Base-by-base conservation (phyloP, 2,797 vertebrate species). In the Tangara arthus region DNA sequence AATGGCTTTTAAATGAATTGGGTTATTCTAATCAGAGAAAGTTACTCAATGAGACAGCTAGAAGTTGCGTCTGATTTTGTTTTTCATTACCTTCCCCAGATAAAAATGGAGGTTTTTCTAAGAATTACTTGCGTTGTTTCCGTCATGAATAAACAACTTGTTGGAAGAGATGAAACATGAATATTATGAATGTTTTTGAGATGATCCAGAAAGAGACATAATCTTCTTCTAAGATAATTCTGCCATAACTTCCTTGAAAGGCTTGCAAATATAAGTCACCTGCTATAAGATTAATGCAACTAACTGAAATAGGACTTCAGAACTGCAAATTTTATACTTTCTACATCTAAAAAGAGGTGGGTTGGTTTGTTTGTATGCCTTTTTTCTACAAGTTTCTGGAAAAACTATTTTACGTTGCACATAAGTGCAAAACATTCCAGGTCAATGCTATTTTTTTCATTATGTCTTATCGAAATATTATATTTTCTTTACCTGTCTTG, bases 21-120 rank as follows among this genome's bases (percentile, higher is more conserved):
- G 4, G 3, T 55, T 91, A 46, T 55, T 83, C 22, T 44, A 81
- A 41, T 53, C 9, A 53, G 34, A 60, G 10, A n/a, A 78, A 56
- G 4, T 30, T 72, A 59, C 65, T 57, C 28, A 71, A 34, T 0
- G 0, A 64, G 3, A 71, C 5, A 72, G 12, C 22, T 6, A 17
- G 37, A 88, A 76, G 18, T 35, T 44, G 8, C 2, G 22, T 26
- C 18, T 69, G 32, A 53, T 73, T 82, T 77, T 52, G 47, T 37
- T 93, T 80, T 77, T 65, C 18, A 30, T 39, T 80, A 18, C 12
- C n/a, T 78, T 78, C 70, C 9, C 27, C 39, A 87, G 41, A 50
- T 16, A 72, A 82, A 85, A 63, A 47, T 5, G 1, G 12, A 82
- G 3, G 3, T 0, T 77, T 80, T 87, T 79, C 50, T 57, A 42